Evolutionary conservation across 2,797 vertebrate species (phyloP).

Genomic region (Liparis tanakae): DNA sequence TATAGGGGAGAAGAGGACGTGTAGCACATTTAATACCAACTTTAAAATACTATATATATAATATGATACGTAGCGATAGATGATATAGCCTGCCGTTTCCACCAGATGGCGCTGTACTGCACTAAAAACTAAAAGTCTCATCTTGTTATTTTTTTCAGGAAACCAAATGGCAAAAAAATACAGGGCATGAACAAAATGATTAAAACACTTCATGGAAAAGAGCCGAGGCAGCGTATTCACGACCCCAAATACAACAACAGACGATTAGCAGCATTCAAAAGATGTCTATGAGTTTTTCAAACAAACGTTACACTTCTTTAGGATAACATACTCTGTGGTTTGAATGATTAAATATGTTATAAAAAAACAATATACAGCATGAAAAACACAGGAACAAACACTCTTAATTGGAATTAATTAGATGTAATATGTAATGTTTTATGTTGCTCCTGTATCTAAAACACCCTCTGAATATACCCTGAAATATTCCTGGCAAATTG

Average conservation of each 20-base stretch:
- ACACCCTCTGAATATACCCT: too few species aligned
- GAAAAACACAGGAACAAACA: not conserved
- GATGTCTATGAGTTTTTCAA: not conserved
- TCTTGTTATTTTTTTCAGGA: not conserved
- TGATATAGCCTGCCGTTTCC: conserved; percentile 15
- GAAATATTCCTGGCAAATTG: not conserved
- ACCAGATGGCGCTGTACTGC: conserved; percentile 66
- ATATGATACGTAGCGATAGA: conserved; percentile 3
- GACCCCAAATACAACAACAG: not conserved
- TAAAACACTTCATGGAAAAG: not conserved
- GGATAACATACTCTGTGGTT: not conserved
- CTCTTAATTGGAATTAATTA: not conserved
- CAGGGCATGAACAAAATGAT: too few species aligned
- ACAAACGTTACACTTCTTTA: not conserved
- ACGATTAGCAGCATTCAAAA: conserved; percentile 4
- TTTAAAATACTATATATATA: not conserved
- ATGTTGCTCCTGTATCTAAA: not conserved
- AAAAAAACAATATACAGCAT: not conserved
- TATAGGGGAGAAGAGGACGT: not conserved
- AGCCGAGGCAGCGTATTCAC: not conserved
- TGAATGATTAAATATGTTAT: not conserved
- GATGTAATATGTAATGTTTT: not conserved
- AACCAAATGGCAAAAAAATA: not conserved
- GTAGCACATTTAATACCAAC: not conserved
- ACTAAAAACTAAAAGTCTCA: conserved; percentile 15